Evolutionary conservation across 2,888 invertebrate genomes (phyloP).

Genomic region (Pollenia griseotomentosa): DNA sequence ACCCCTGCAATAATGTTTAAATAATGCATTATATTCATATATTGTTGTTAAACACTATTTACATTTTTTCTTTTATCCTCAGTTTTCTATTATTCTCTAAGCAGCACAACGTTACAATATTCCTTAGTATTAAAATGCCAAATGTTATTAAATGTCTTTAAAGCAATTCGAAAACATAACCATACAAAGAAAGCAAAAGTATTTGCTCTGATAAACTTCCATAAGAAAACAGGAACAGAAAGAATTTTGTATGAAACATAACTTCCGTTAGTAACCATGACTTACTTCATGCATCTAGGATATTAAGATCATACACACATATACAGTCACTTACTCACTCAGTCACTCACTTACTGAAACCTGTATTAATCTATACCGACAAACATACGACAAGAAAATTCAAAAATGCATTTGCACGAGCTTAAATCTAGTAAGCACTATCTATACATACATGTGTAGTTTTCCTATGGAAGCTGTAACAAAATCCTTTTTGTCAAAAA

Average conservation of each 20-base stretch:
- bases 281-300: slow-evolving; percentile 10
- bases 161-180: neutral
- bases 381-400: neutral
- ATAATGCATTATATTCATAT: too few relatives aligned
- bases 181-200: neutral
- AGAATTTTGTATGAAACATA: neutral
- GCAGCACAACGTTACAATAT: too few relatives aligned
- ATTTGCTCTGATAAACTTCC: slow-evolving; percentile 35
- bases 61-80: too few relatives aligned
- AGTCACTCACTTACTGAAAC: neutral
- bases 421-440: neutral
- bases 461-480: neutral
- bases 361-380: neutral
- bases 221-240: neutral
- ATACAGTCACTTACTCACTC: neutral
- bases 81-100: too few relatives aligned
- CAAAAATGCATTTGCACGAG: neutral
- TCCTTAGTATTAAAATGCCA: neutral
- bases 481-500: neutral
- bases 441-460: too few relatives aligned
- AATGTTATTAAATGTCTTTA: slow-evolving; percentile 9
- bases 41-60: too few relatives aligned
- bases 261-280: slow-evolving; percentile 51
- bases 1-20: too few relatives aligned
- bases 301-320: neutral